Evolutionary conservation across 2,888 invertebrate genomes (phyloP).

Genomic region (Oscheius sp.): DNA sequence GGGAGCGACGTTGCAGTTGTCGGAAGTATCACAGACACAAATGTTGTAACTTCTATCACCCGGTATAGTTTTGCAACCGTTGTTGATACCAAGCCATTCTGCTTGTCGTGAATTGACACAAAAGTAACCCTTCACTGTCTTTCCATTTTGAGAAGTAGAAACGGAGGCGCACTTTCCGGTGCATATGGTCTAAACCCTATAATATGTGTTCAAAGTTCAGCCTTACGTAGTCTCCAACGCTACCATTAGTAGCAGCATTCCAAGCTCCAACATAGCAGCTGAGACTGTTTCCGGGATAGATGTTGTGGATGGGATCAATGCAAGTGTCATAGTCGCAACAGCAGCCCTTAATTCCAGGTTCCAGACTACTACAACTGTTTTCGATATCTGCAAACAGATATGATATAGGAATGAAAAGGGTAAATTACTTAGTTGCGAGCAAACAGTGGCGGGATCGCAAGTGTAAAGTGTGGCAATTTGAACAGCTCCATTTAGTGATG

Average conservation of each 20-base stretch:
- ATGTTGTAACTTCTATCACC: constrained; percentile 41
- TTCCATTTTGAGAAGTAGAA: too few species aligned
- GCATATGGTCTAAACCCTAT: too few species aligned
- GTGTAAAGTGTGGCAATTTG: constrained; percentile 47
- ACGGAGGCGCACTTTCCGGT: too few species aligned
- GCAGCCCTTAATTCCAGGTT: constrained; percentile 54
- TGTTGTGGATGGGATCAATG: constrained; percentile 51
- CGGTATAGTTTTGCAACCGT: constrained; percentile 33
- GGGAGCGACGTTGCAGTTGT: constrained; percentile 49
- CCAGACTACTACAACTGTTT: constrained; percentile 44
- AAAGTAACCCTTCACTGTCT: too few species aligned
- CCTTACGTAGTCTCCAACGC: constrained; percentile 36
- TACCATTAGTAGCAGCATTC: constrained; percentile 46
- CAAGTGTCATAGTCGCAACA: constrained; percentile 55
- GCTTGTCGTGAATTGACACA: too few species aligned
- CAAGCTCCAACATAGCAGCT: constrained; percentile 53
- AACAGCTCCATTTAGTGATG: constrained; percentile 32
- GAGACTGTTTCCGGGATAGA: constrained; percentile 42
- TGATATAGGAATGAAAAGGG: too few species aligned
- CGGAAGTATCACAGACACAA: constrained; percentile 51
- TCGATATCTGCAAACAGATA: neutral
- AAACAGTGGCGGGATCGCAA: constrained; percentile 54
- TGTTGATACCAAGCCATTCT: constrained; percentile 36
- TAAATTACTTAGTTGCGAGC: constrained; percentile 33
- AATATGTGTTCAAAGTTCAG: too few species aligned